These are phyloP conservation scores for Eupithecia subfuscata DNA, from an alignment of 2,888 invertebrate genomes.

Conservation along the genomic window DNA sequence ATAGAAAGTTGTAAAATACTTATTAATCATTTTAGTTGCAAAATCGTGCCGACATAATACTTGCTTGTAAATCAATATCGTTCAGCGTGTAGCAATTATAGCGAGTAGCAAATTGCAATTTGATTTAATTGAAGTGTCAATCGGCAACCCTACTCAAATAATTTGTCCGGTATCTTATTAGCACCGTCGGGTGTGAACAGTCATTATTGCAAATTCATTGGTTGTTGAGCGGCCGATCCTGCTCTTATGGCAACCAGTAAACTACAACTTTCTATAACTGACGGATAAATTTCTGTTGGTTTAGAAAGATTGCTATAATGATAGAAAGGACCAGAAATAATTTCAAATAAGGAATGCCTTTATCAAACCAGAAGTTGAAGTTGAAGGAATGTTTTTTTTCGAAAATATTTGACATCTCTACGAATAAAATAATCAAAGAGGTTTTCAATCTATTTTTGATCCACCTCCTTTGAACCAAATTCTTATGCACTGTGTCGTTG, in stretches of 20 bases:
- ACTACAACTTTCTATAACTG: conserved; percentile 28
- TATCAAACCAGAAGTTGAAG: too few species aligned
- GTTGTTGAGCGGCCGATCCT: neutral
- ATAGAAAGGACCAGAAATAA: neutral
- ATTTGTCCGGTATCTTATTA: conserved; percentile 33
- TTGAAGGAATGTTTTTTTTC: too few species aligned
- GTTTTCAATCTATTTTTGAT: neutral
- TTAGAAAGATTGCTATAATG: neutral
- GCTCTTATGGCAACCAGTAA: conserved; percentile 17
- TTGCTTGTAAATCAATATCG: conserved; percentile 3
- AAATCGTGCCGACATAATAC: neutral
- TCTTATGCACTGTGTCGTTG: conserved; percentile 6
- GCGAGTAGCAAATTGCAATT: conserved; percentile 21
- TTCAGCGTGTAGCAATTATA: conserved; percentile 12
- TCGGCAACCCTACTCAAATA: conserved; percentile 21
- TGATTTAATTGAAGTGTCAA: conserved; percentile 26
- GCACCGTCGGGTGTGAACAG: conserved; percentile 26
- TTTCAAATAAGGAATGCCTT: neutral
- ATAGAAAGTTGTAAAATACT: neutral
- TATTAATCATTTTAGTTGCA: neutral
- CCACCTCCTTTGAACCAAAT: conserved; percentile 2
- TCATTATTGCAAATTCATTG: conserved; percentile 36
- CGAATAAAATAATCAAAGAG: neutral
- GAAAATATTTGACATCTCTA: neutral
- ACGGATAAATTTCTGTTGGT: neutral